A percentile compares a stretch with the other conserved stretches of the same genome.
Conservation (phyloP, 30 jellyfish, hydroid and myxozoan species). For the Chrysaora quinquecirrha region DNA sequence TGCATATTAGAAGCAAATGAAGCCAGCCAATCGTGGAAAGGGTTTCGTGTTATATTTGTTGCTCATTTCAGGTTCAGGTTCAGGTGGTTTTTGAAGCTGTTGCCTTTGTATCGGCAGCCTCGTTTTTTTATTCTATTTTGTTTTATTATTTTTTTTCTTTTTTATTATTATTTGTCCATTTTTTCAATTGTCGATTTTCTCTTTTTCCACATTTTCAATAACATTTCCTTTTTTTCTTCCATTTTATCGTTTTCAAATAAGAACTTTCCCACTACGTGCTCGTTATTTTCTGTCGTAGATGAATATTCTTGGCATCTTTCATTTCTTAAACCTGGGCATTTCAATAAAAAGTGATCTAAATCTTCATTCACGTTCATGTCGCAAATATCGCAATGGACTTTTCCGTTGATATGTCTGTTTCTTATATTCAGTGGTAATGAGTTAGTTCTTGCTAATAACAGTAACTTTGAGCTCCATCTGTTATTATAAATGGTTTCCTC, state of each 20-base stretch:
- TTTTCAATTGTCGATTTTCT: not conserved
- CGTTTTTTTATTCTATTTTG: not conserved
- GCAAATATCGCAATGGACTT: not conserved
- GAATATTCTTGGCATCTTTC: not conserved
- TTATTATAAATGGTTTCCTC: not conserved
- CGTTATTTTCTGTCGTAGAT: not conserved
- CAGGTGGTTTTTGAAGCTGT: not conserved
- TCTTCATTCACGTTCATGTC: not conserved
- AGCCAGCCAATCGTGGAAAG: too few relatives aligned
- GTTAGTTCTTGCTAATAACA: not conserved
- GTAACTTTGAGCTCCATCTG: not conserved
- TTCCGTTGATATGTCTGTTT: not conserved
- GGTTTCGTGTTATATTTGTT: too few relatives aligned
- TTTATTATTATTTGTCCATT: too few relatives aligned
- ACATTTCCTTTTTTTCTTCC: not conserved
- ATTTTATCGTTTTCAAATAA: not conserved
- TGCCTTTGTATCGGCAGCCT: conserved; percentile 6
- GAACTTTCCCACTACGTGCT: not conserved
- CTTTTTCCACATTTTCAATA: not conserved
- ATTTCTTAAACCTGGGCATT: not conserved
- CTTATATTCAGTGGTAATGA: not conserved
- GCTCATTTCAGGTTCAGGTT: too few relatives aligned
- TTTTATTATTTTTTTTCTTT: too few relatives aligned
- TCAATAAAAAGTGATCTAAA: not conserved
- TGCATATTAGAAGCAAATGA: too few relatives aligned